phyloP scores from a whole-genome alignment of 2,888 invertebrate genomes.

The Dolichopus griseipennis region DNA sequence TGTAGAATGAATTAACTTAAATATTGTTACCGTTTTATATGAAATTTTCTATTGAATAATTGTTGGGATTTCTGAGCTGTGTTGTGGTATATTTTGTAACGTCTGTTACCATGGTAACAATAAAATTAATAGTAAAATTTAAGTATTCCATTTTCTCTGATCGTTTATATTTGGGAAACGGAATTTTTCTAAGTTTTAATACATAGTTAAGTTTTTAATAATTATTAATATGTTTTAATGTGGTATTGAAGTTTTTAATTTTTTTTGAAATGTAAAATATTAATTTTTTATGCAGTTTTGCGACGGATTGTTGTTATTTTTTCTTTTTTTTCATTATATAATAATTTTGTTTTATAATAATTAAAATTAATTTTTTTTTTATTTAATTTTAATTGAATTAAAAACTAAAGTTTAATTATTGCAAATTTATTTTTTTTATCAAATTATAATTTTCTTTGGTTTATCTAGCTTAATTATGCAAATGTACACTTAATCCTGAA shows the following conservation, averaged over 20 bases:
- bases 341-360: background rate
- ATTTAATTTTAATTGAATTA: background rate
- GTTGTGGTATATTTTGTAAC: too few relatives aligned
- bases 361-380: background rate
- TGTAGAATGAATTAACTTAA: too few relatives aligned
- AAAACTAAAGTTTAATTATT: background rate
- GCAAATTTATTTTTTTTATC: background rate
- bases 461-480: slow-evolving; percentile 6
- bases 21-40: too few relatives aligned
- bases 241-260: background rate
- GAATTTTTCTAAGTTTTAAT: too few relatives aligned
- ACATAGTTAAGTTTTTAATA: too few relatives aligned
- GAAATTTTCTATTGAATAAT: too few relatives aligned
- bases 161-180: too few relatives aligned
- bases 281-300: background rate
- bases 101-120: too few relatives aligned
- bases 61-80: too few relatives aligned
- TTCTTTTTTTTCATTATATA: background rate
- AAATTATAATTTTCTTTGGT: slow-evolving; percentile 1
- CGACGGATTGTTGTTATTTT: background rate
- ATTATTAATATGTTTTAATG: background rate
- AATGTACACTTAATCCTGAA: background rate
- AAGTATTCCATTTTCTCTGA: too few relatives aligned
- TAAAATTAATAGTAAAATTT: too few relatives aligned
- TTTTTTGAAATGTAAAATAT: background rate